A percentile compares a stretch with the other conserved stretches of the same genome.
These are phyloP conservation scores for Vanessa tameamea DNA, from an alignment of 1,140 invertebrate genomes.

Conservation along the genomic window DNA sequence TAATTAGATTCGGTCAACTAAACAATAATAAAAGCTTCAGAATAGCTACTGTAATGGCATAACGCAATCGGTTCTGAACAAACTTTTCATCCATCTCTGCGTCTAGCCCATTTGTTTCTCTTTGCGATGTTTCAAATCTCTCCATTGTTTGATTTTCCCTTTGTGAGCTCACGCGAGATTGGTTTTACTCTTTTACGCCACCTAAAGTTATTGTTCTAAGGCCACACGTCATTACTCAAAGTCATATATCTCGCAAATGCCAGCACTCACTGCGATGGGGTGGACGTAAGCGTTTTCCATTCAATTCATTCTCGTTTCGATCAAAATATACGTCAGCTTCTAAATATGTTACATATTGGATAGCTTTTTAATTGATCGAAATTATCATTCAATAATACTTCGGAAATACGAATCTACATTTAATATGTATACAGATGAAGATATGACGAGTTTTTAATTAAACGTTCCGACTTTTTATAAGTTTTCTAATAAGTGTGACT, in stretches of 20 bases:
- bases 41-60: slow-evolving; percentile 30
- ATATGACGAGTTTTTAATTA: too few species aligned
- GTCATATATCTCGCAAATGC: slow-evolving; percentile 68
- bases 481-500: not conserved
- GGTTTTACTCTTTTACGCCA: slow-evolving; percentile 66
- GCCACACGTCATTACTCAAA: slow-evolving; percentile 71
- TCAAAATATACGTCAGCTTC: not conserved
- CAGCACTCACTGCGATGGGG: slow-evolving; percentile 60
- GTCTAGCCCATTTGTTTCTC: slow-evolving; percentile 31
- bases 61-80: slow-evolving; percentile 34
- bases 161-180: slow-evolving; percentile 59
- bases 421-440: too few species aligned
- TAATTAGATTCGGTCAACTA: slow-evolving; percentile 65
- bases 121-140: slow-evolving; percentile 44
- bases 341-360: not conserved
- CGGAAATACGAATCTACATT: not conserved
- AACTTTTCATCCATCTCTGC: slow-evolving; percentile 43
- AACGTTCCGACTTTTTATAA: too few species aligned
- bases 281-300: slow-evolving; percentile 67
- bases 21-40: slow-evolving; percentile 48
- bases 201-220: slow-evolving; percentile 73
- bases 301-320: slow-evolving; percentile 54
- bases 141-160: slow-evolving; percentile 56
- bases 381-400: not conserved
- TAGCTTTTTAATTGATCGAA: not conserved